Conservation (phyloP, 2,113 vertebrate genomes). For the Chamaetylas fuelleborni region DNA sequence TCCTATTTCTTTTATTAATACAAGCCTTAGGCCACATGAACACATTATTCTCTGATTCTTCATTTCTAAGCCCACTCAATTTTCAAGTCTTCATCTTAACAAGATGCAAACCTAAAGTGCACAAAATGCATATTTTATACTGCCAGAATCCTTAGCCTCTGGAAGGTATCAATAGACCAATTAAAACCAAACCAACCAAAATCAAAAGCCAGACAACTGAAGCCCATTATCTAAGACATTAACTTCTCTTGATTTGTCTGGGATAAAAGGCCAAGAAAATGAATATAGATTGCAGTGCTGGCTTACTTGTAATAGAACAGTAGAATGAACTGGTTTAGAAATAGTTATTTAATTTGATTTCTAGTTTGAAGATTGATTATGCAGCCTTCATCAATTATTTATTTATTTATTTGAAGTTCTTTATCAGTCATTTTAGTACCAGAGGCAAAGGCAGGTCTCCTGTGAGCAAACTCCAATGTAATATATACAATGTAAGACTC, state of each 20-base stretch:
- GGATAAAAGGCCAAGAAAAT: background rate
- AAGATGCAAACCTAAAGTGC: background rate
- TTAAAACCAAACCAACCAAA: background rate
- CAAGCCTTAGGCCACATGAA: background rate
- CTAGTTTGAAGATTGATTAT: background rate
- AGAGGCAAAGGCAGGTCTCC: background rate
- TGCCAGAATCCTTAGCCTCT: background rate
- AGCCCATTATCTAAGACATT: background rate
- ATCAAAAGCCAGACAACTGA: background rate
- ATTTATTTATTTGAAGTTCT: conserved; percentile 18
- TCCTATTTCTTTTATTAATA: background rate
- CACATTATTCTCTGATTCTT: background rate
- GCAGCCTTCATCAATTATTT: background rate
- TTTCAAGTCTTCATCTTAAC: background rate
- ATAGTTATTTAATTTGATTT: background rate
- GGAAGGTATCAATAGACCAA: background rate
- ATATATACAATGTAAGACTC: background rate
- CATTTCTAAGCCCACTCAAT: background rate
- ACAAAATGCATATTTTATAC: background rate
- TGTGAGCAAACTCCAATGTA: background rate
- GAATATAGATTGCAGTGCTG: background rate
- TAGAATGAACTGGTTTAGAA: background rate
- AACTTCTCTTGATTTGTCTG: background rate
- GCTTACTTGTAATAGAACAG: background rate
- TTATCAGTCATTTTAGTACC: background rate